Percentiles rank a stretch among this genome's conserved stretches.
phyloP scores from a whole-genome alignment of 2,888 invertebrate species.

The Eretmocerus hayati region DNA sequence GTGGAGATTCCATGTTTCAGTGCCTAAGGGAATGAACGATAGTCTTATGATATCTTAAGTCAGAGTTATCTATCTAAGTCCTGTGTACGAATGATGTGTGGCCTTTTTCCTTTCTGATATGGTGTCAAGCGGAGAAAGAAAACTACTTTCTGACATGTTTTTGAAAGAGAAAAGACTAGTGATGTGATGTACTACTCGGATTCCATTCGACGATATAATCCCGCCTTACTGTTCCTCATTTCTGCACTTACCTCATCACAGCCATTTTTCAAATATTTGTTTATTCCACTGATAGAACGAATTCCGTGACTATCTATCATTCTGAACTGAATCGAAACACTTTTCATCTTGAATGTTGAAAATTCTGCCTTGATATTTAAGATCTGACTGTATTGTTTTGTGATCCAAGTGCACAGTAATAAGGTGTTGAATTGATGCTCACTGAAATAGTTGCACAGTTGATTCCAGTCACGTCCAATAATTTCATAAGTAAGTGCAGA shows the following conservation, averaged over 20 bases:
- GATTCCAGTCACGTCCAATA: background rate
- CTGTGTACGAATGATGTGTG: constrained; percentile 27
- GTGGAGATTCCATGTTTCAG: constrained; percentile 39
- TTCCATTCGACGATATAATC: constrained; percentile 10
- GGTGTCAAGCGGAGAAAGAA: constrained; percentile 9
- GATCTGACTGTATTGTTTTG: constrained; percentile 19
- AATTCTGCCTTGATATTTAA: constrained; percentile 20
- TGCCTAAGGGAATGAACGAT: constrained; percentile 38
- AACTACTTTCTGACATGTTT: constrained; percentile 11
- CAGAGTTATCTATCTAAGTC: constrained; percentile 14
- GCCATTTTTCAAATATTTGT: background rate
- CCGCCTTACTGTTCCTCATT: constrained; percentile 10
- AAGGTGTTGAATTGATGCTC: constrained; percentile 12
- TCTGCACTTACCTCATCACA: constrained; percentile 16
- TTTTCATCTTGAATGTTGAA: no score
- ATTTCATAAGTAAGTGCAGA: constrained; percentile 2
- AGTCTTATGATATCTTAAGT: constrained; percentile 29
- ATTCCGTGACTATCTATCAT: background rate
- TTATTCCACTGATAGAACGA: background rate
- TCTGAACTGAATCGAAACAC: no score
- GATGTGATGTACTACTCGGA: background rate
- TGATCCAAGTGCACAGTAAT: constrained; percentile 9
- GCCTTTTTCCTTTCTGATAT: constrained; percentile 26
- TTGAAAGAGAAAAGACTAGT: constrained; percentile 4
- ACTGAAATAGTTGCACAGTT: background rate